Evolutionary conservation across 2,888 invertebrate species (phyloP).

Genomic region (Lacanobia wlatinum): DNA sequence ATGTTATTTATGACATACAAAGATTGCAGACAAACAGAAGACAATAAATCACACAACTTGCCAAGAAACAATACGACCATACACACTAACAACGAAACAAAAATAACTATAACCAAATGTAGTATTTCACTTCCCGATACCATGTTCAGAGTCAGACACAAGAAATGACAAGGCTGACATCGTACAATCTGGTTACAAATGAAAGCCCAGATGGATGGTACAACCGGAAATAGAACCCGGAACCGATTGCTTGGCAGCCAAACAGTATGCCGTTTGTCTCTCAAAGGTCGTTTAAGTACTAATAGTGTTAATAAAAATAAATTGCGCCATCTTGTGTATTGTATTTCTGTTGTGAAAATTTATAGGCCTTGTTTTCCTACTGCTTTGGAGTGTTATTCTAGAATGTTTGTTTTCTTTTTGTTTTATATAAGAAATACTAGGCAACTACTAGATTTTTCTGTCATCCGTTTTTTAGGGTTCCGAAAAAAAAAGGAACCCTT

Average conservation of each 20-base stretch:
- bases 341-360: constrained; percentile 40
- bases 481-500: no score
- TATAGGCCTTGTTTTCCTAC: constrained; percentile 36
- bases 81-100: background rate
- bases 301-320: constrained; percentile 47
- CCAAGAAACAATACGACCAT: background rate
- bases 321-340: constrained; percentile 32
- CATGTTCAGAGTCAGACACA: background rate
- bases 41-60: no score
- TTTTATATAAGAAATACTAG: constrained; percentile 1
- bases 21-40: no score
- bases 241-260: constrained; percentile 61
- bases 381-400: constrained; percentile 2
- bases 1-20: no score
- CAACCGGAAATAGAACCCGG: constrained; percentile 65
- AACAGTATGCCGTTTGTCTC: constrained; percentile 52
- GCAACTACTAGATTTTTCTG: no score
- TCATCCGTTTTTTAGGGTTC: no score
- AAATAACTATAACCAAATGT: constrained; percentile 30
- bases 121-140: constrained; percentile 7
- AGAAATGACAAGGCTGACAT: constrained; percentile 42
- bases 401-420: background rate
- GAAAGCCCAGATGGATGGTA: constrained; percentile 29
- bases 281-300: constrained; percentile 59
- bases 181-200: constrained; percentile 27